Conservation (phyloP, 2,797 vertebrate genomes). For the Erpetoichthys calabaricus region DNA sequence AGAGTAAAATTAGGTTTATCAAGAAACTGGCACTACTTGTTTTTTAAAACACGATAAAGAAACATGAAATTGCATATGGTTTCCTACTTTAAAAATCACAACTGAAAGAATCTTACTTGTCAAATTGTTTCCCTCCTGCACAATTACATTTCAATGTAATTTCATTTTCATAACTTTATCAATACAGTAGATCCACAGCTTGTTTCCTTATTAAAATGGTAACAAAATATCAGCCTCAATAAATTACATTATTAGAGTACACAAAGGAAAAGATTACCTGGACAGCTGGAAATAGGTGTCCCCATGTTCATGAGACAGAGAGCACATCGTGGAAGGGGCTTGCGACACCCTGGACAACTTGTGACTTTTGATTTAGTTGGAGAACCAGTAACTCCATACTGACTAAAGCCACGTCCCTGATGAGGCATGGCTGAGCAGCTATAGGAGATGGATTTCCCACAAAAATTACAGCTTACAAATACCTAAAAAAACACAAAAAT, state of each 20-base stretch:
- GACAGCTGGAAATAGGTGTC: conserved; percentile 86
- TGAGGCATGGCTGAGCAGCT: conserved; percentile 88
- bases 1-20: no score
- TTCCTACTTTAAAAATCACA: no score
- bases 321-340: conserved; percentile 90
- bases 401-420: conserved; percentile 89
- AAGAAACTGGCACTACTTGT: no score
- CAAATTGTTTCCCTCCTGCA: no score
- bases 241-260: neutral
- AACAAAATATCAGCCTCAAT: no score
- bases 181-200: no score
- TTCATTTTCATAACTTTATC: no score
- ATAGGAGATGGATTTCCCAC: conserved; percentile 96
- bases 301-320: conserved; percentile 99
- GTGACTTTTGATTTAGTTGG: conserved; percentile 97
- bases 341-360: conserved; percentile 92
- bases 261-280: conserved; percentile 40
- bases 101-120: no score
- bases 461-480: conserved; percentile 98
- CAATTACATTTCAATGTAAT: no score
- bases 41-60: no score
- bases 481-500: conserved; percentile 48
- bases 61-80: no score
- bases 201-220: no score
- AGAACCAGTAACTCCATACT: conserved; percentile 91